Evolutionary conservation across 2,113 vertebrate species (phyloP), one percentile per base, ranked within the genome.

Genomic region (Brevimyrus niger): DNA sequence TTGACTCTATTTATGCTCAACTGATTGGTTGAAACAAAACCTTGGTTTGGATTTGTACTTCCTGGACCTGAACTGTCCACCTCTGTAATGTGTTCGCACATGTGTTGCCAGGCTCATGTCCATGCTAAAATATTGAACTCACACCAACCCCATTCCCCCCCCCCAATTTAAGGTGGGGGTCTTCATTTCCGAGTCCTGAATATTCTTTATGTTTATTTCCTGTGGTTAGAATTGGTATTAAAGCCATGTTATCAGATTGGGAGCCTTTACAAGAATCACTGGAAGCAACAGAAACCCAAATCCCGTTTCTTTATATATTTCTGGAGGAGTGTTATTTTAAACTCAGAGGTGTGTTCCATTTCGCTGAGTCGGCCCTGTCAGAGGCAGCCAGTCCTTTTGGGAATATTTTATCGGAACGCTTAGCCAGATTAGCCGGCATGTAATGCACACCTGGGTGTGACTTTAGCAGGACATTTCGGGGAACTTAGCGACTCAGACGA

Each of bases 401-500:
- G 44, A 84, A 84, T 48, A 69, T 42, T 23, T 86, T 86, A 86
- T 17, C 10, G 3, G 23, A 44, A 23, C 19, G 38, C 44, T 84
- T 84, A 84, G 48, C 65, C 42, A 9, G 46, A 11, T 90, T 86
- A 53, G 76, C 86, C 46, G n/a, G 80, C 31, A 80, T n/a, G 73
- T 91, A 89, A 87, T 90, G 89, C 88, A 90, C 55, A 48, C 69
- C 51, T 87, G 73, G 58, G 46, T 27, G 65, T 50, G 84, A 19
- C 83, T 88, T 27, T 61, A 55, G 46, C 61, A 51, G 38, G 65
- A 48, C 87, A 53, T 85, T 87, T 69, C 27, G 83, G 50, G 86
- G 6, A 90, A 90, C 89, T 89, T 47, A 31, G 35, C n/a, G 55
- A 76, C 61, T 89, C 87, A 92, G 91, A 92, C 87, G 80, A 90